Evolutionary conservation across 2,797 vertebrate species (phyloP), one percentile per base, ranked within the genome.

Genomic region (Brachyalestes nurse): DNA sequence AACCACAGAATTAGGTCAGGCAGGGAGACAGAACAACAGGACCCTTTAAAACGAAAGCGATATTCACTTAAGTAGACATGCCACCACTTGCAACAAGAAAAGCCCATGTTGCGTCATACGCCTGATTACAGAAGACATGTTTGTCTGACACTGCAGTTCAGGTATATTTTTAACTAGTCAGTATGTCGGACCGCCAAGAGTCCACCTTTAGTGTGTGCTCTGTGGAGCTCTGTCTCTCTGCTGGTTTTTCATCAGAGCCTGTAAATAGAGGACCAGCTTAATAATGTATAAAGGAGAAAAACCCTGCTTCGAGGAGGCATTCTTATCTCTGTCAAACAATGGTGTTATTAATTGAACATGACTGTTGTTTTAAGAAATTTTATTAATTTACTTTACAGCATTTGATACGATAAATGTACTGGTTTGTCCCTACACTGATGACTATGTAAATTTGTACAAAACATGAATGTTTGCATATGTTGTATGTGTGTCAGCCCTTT

Each of bases 1-100:
- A 67, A 66, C 51, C 42, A 82, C 64, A 28, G 70, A 82, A 78
- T 19, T 78, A 25, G 76, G 76, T 69, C 81, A 78, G 60, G 21
- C 58, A 58, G 62, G 47, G n/a, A 13, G 25, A 57, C 14, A 58
- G 53, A 17, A 25, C 14, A 25, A 72, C 49, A 4, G 42, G 53
- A 60, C 57, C 19, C n/a, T 34, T 53, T 17, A 40, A 71, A 47
- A 76, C 60, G 70, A 72, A 49, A 61, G 72, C 6, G 21, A 17
- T 21, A 10, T 42, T 72, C 40, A 65, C 21, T 16, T 45, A 13
- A 14, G 12, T 34, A 47, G 42, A 45, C 16, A 5, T 42, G 38
- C 10, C 19, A n/a, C 1, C 40, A 45, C 8, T 42, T 45, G 65
- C 38, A 21, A 67, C 38, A 21, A 67, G 23, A 23, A 10, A 21